Percentiles rank a stretch among this genome's conserved stretches.
These are phyloP conservation scores for Porites rus DNA, from an alignment of 92 coral and sea anemone species.

Conservation along the genomic window DNA sequence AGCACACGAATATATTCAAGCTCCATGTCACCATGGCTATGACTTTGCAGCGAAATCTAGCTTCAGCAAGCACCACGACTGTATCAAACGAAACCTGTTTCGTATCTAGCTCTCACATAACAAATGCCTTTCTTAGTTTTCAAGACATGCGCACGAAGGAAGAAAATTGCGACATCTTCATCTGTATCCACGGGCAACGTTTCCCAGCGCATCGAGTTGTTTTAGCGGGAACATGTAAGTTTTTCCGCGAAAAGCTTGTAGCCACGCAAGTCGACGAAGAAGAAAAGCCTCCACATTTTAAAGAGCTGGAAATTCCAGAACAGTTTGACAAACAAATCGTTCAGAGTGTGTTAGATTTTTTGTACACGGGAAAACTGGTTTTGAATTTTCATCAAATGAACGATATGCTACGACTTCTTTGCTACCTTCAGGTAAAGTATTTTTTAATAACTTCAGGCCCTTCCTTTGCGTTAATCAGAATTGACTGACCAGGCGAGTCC, in stretches of 20 bases:
- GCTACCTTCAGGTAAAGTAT: constrained; percentile 12
- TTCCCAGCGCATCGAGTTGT: constrained; percentile 24
- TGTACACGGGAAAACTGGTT: constrained; percentile 16
- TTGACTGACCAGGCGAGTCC: too few relatives aligned
- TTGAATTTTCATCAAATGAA: neutral
- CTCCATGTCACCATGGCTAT: neutral
- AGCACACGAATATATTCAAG: neutral
- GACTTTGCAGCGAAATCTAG: neutral
- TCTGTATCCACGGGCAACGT: constrained; percentile 4
- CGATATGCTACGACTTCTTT: constrained; percentile 2
- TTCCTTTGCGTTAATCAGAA: too few relatives aligned
- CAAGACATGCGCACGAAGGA: constrained; percentile 30
- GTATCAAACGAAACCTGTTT: constrained; percentile 15
- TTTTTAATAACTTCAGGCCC: neutral
- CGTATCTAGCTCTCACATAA: neutral
- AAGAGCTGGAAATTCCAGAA: constrained; percentile 13
- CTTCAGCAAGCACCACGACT: neutral
- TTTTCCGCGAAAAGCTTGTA: constrained; percentile 14
- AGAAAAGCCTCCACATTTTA: neutral
- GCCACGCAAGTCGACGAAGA: neutral
- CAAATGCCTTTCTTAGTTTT: constrained; percentile 8
- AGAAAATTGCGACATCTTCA: constrained; percentile 1
- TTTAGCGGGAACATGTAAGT: constrained; percentile 27
- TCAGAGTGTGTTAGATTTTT: neutral
- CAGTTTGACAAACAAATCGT: neutral